phyloP scores from a whole-genome alignment of 1,140 invertebrate species.

The Tetraneura akinire region DNA sequence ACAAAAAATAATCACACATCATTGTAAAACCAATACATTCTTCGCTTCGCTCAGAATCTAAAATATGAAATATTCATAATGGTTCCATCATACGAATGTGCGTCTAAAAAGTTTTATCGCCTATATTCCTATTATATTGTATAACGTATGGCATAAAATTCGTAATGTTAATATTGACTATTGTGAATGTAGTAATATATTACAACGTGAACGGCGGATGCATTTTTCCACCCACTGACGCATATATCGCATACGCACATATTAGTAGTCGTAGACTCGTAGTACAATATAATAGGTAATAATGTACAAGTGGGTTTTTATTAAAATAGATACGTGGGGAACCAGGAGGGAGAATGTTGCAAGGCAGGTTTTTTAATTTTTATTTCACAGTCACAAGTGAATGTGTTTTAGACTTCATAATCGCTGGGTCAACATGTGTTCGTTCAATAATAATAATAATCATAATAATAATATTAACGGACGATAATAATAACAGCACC shows the following conservation, averaged over 20 bases:
- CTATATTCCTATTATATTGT: no score
- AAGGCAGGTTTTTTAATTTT: constrained; percentile 26
- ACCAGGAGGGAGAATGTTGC: constrained; percentile 36
- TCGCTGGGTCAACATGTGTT: constrained; percentile 49
- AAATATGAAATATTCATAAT: no score
- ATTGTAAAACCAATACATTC: no score
- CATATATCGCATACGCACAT: background rate
- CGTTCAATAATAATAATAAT: constrained; percentile 33
- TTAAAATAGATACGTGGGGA: background rate
- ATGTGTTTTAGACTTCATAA: constrained; percentile 42
- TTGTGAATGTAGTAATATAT: background rate
- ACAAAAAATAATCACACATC: no score
- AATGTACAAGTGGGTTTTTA: constrained; percentile 27
- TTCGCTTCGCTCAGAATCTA: no score
- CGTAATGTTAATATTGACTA: no score
- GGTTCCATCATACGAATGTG: no score
- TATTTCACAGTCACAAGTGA: constrained; percentile 42
- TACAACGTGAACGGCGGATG: background rate
- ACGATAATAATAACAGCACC: constrained; percentile 18
- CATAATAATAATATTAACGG: constrained; percentile 32
- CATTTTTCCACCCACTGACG: constrained; percentile 14
- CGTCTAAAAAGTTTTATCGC: no score
- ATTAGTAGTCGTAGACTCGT: background rate
- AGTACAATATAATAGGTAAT: background rate
- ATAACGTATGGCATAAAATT: no score